Evolutionary conservation across 2,113 vertebrate species (phyloP).

Genomic region (Mystacornis crossleyi): DNA sequence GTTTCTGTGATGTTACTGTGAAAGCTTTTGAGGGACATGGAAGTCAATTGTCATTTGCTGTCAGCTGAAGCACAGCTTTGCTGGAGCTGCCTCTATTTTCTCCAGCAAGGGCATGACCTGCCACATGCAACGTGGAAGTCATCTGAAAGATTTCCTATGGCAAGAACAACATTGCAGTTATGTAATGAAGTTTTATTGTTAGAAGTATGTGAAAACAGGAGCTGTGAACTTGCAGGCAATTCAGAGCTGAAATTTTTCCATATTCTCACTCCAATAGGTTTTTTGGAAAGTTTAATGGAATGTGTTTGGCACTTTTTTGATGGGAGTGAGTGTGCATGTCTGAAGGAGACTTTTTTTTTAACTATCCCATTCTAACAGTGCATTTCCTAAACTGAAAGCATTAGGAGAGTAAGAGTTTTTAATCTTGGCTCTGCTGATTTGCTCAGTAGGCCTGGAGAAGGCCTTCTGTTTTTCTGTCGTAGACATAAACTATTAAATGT

Average conservation of each 20-base stretch:
- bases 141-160: neutral
- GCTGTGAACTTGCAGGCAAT: slow-evolving; percentile 20
- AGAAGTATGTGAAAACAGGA: slow-evolving; percentile 39
- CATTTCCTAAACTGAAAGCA: neutral
- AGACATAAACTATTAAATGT: neutral
- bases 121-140: slow-evolving; percentile 12
- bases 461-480: neutral
- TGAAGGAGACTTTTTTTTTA: neutral
- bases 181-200: neutral
- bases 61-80: neutral
- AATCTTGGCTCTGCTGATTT: neutral
- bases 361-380: neutral
- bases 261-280: neutral
- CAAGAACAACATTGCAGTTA: neutral
- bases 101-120: neutral
- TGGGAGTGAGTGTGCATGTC: neutral
- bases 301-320: neutral
- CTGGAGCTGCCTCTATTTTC: neutral
- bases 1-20: neutral
- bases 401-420: neutral
- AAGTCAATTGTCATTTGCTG: neutral
- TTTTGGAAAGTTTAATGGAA: neutral
- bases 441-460: neutral
- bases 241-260: neutral
- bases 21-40: neutral